Base-by-base conservation (phyloP, 1,140 invertebrate species). In the Colletes gigas region DNA sequence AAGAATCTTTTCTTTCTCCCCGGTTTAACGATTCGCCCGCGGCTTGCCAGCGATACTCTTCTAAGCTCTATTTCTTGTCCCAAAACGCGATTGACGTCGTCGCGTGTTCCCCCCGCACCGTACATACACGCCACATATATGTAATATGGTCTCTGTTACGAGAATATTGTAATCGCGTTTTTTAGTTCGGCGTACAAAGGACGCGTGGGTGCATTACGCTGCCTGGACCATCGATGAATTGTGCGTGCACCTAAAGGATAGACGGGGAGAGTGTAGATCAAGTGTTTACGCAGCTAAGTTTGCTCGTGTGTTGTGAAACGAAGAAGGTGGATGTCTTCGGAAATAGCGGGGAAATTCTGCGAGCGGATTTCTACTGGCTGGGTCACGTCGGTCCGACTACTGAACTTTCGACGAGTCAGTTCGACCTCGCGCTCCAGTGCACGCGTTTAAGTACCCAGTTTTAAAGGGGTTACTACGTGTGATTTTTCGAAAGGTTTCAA, bases 191-290 rank as follows among this genome's bases (percentile, higher is more conserved):
- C 54, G 54, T 70, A 60, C 21, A 4, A 41, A 77, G 75, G 55
- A 70, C 65, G 74, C 44, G 55, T 17, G 66, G 21, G 4, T n/a
- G 55, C 52, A 59, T 15, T 21, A 12, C 30, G 73, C 50, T 10
- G 39, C 1, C 62, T 7, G 30, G 15, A 47, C n/a, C 74, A 14
- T 57, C 63, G 50, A 7, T 9, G 47, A 77, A 70, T 70, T 19
- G 50, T 69, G 67, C 75, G 66, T 60, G 54, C 55, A 57, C 41
- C 41, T 47, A 57, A 55, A 39, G 65, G 74, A 59, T 77, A 77
- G 66, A 52, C 39, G 55, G 19, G 44, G 19, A 60, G 19, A 70
- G 75, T 70, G 75, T 15, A 19, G 39, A 39, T 6, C 21, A 14
- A 57, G 73, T 76, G 63, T 50, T 30, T 21, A 8, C 39, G 30